phyloP scores from a whole-genome alignment of 64 coral and sea anemone species.

The Montipora efflorescens region DNA sequence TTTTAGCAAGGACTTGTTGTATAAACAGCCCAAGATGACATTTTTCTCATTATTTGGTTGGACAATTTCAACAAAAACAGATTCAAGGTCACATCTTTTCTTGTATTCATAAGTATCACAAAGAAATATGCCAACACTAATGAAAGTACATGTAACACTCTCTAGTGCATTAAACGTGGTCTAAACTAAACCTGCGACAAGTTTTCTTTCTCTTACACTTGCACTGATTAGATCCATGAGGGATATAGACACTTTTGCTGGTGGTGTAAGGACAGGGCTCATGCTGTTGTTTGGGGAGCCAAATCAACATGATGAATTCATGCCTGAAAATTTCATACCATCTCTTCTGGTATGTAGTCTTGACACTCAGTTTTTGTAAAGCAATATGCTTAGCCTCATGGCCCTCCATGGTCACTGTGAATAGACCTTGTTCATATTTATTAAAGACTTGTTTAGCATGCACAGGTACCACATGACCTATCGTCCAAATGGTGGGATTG shows the following conservation, averaged over 20 bases:
- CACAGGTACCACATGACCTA: conserved; percentile 72
- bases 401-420: conserved; percentile 71
- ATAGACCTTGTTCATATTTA: conserved; percentile 72
- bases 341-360: conserved; percentile 66
- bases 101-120: too few relatives aligned
- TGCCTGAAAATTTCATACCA: conserved; percentile 59
- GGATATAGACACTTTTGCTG: conserved; percentile 53
- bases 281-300: conserved; percentile 47
- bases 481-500: conserved; percentile 46
- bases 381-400: conserved; percentile 67
- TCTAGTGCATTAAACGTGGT: too few relatives aligned
- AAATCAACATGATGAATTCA: conserved; percentile 73
- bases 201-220: too few relatives aligned
- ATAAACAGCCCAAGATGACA: too few relatives aligned
- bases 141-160: too few relatives aligned
- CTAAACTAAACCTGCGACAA: too few relatives aligned
- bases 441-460: conserved; percentile 73
- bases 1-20: too few relatives aligned
- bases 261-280: conserved; percentile 49
- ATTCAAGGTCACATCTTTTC: too few relatives aligned
- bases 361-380: conserved; percentile 66
- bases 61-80: too few relatives aligned
- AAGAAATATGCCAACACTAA: too few relatives aligned
- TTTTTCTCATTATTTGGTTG: too few relatives aligned
- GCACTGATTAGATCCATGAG: neutral